Base-by-base conservation (phyloP, 2,113 vertebrate genomes). In the Numida meleagris region DNA sequence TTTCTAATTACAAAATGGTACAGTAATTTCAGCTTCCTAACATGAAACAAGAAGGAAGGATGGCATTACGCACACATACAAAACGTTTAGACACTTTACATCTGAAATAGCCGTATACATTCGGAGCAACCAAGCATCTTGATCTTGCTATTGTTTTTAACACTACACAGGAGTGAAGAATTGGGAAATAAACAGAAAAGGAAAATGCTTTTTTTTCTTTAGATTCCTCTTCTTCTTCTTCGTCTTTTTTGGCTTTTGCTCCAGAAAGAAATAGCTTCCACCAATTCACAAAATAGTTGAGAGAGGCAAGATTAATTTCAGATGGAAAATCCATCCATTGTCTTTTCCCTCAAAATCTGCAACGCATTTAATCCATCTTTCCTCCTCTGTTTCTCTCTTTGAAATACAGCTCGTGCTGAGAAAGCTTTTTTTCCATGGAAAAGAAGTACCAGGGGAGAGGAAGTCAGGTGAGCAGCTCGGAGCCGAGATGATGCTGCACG, bases 1-100 rank as follows among this genome's bases (percentile, higher is more conserved):
- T 92, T 91, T 92, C 96, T 97, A 95, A 93, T 97, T 98, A 98
- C 95, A 98, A 98, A 98, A 98, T 29, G 73, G 94, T 96, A 95
- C 95, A 89, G 90, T 94, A 89, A 91, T 94, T 96, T 95, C 78
- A 88, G 94, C 82, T 93, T 88, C 71, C 91, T 94, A 91, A 95
- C 42, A 78, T 86, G 94, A 97, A 95, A 96, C 90, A 74, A 93
- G 93, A 91, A 95, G 86, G 68, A 86, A 94, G 88, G 90, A 78
- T 82, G 95, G 80, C 61, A 78, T 81, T 94, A 97, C 68, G 12
- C 91, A 96, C 95, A 96, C 40, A 66, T 89, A 97, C 66, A 96
- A 97, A 98, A 97, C 81, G 89, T 55, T 31, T 62, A 68, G 68
- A 36, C 87, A 94, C 90, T 65, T 93, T 95, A 97, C 93, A 92